phyloP scores from a whole-genome alignment of 2,113 vertebrate genomes.

The Saimiri boliviensis region DNA sequence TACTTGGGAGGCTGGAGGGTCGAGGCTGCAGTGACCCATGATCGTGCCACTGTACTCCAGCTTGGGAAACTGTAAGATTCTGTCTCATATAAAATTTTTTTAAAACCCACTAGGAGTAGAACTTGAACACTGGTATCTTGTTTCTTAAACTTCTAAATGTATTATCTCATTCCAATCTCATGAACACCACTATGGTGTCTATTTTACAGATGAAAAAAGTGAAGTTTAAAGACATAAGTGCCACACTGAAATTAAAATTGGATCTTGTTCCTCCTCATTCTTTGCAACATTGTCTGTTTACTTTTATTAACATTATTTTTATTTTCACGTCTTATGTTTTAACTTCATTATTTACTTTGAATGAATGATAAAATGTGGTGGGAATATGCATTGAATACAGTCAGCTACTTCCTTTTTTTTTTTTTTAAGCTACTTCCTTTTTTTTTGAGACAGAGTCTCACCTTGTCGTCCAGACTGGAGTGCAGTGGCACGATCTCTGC shows the following conservation, averaged over 20 bases:
- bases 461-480: too few species aligned
- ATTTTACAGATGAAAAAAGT: not conserved
- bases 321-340: not conserved
- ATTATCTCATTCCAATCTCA: not conserved
- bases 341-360: not conserved
- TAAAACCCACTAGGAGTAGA: not conserved
- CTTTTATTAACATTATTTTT: not conserved
- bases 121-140: not conserved
- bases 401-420: not conserved
- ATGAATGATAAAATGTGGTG: not conserved
- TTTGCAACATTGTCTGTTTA: not conserved
- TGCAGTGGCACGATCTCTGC: too few species aligned
- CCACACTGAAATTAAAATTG: not conserved
- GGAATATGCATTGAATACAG: not conserved
- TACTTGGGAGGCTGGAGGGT: too few species aligned
- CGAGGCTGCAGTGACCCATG: too few species aligned
- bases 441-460: too few species aligned
- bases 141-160: not conserved
- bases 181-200: not conserved
- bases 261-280: not conserved
- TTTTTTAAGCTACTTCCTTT: not conserved
- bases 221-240: fast-evolving
- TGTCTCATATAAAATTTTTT: not conserved
- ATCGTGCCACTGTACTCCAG: too few species aligned
- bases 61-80: too few species aligned